Evolutionary conservation across 2,113 vertebrate species (phyloP).

Genomic region (Capra hircus): DNA sequence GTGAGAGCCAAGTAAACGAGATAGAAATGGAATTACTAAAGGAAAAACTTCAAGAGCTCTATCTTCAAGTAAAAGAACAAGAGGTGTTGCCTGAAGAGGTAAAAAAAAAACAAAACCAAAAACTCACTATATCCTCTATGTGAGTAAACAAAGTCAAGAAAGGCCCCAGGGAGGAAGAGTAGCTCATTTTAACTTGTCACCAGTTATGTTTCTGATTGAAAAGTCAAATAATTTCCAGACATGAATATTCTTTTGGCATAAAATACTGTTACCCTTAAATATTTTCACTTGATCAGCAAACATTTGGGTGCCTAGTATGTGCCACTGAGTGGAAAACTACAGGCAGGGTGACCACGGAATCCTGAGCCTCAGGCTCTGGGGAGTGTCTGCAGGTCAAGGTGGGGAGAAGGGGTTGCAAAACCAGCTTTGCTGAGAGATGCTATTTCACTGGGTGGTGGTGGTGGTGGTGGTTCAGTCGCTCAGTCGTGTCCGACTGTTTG

Average conservation of each 20-base stretch:
- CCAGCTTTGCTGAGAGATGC: background rate
- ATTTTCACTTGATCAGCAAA: background rate
- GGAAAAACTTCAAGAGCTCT: constrained; percentile 80
- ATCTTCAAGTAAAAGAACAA: constrained; percentile 66
- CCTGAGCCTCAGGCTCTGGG: background rate
- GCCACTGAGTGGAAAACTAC: background rate
- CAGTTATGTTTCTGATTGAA: background rate
- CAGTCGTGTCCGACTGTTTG: background rate
- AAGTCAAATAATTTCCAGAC: background rate
- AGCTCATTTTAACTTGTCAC: background rate
- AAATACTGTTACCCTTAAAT: background rate
- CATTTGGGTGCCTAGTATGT: background rate
- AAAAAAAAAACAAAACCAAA: background rate
- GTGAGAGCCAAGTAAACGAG: constrained; percentile 55
- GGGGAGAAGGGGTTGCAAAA: background rate
- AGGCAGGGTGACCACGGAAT: background rate
- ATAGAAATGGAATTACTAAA: constrained; percentile 79
- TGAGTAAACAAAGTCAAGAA: background rate
- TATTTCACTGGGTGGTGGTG: background rate
- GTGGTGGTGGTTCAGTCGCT: background rate
- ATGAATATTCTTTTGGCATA: background rate
- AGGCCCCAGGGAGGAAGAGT: background rate
- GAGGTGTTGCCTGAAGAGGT: constrained; percentile 70
- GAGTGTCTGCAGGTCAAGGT: background rate
- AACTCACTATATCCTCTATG: background rate